phyloP scores from a whole-genome alignment of 1,140 invertebrate species.

The Ooceraea biroi region DNA sequence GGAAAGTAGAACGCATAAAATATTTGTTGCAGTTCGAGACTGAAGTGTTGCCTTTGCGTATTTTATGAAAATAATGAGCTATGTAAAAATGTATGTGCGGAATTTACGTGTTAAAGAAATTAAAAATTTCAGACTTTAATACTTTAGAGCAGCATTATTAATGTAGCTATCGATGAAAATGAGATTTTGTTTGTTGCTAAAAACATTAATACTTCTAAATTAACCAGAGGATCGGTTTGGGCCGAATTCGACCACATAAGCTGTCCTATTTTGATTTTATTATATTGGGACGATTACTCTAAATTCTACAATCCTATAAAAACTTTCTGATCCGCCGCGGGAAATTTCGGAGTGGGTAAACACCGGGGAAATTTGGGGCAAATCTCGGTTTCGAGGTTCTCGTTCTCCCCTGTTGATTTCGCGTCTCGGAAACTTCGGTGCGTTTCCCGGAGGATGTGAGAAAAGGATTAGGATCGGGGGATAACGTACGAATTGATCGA shows the following conservation, averaged over 20 bases:
- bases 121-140: not conserved
- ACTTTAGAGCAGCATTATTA: not conserved
- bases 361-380: conserved; percentile 42
- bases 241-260: conserved; percentile 29
- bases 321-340: conserved; percentile 40
- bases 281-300: conserved; percentile 1
- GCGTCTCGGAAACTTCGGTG: conserved; percentile 45
- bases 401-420: conserved; percentile 43
- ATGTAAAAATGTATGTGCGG: not conserved
- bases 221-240: conserved; percentile 10
- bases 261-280: not conserved
- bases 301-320: conserved; percentile 34
- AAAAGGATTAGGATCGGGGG: conserved; percentile 83
- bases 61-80: not conserved
- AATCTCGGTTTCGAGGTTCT: conserved; percentile 67
- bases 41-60: not conserved
- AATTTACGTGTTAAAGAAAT: not conserved
- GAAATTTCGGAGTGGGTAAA: conserved; percentile 32
- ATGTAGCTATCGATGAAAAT: not conserved
- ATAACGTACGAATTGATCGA: conserved; percentile 71
- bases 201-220: not conserved
- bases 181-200: not conserved
- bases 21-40: not conserved
- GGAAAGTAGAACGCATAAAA: not conserved
- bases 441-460: conserved; percentile 80